Evolutionary conservation across 2,888 invertebrate genomes (phyloP), one percentile per base, ranked within the genome.

Genomic region (Sussaba pulchella): DNA sequence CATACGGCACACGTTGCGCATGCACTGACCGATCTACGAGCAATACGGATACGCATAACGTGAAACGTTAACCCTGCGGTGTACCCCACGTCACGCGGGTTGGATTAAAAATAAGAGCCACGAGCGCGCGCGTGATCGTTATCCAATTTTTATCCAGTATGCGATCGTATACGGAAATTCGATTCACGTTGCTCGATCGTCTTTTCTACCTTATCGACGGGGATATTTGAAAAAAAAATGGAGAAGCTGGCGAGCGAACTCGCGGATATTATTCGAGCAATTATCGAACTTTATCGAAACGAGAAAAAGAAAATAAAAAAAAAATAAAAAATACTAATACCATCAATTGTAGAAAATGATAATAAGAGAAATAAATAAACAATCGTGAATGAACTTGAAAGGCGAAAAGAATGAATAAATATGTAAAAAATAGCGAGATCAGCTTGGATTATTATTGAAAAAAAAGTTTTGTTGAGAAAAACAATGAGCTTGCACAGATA

Each of bases 111-210:
- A 45, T 73, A 78, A 54, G 78, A 52, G 6, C 31, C 73, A 73
- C 67, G 78, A 61, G 67, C 63, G 73, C 64, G 61, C 73, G 70
- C 78, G 64, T 81, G 70, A 74, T 78, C 74, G 74, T 81, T 71
- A 78, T 78, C 78, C 64, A 79, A 79, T 79, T 79, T n/a, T 69
- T 63, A 74, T 74, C 64, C 74, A 64, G 64, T 64, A 41, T 63
- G 45, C 57, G 26, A 64, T 64, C 47, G 63, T 50, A n/a, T n/a
- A 79, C 74, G 63, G 6, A 74, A 69, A 79, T 69, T 59, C 54
- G 47, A 79, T 57, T 78, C 69, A 19, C 50, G 63, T 70, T 47
- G 52, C 43, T 73, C 41, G 54, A 64, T 24, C 57, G 45, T 36
- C 69, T 31, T 74, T 74, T 39, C 26, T 63, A 9, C 54, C 14